phyloP scores from a whole-genome alignment of 2,113 vertebrate genomes.

The Craseonycteris thonglongyai region DNA sequence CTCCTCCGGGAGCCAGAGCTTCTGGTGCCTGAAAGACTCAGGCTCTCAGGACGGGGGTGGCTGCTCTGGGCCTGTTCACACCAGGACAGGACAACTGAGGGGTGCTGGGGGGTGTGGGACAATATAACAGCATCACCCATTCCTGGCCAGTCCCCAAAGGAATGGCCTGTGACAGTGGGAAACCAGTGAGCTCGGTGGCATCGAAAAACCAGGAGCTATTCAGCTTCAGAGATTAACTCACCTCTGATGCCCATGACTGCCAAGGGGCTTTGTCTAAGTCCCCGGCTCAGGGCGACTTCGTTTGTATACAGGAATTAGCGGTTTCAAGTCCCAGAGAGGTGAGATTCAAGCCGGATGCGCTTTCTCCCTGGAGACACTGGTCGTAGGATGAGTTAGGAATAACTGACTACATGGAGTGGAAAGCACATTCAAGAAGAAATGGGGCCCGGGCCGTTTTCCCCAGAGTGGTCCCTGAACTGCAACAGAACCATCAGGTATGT shows the following conservation, averaged over 20 bases:
- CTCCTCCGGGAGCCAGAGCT: fast-evolving
- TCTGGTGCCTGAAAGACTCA: background rate
- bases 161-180: background rate
- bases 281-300: fast-evolving
- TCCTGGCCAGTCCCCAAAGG: background rate
- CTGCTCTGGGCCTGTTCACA: background rate
- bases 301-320: background rate
- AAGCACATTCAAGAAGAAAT: background rate
- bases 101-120: background rate
- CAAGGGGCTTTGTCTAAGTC: background rate
- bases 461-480: too few species aligned
- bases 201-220: background rate
- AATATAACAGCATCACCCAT: background rate
- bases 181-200: background rate
- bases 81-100: background rate
- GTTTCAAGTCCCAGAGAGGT: background rate
- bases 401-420: background rate
- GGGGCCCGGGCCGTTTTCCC: background rate
- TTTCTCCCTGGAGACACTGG: background rate
- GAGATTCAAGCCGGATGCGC: background rate
- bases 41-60: background rate
- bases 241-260: fast-evolving
- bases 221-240: background rate
- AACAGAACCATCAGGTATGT: background rate
- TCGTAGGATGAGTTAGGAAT: background rate